phyloP scores from a whole-genome alignment of 1,140 invertebrate species.

The Zophobas morio region DNA sequence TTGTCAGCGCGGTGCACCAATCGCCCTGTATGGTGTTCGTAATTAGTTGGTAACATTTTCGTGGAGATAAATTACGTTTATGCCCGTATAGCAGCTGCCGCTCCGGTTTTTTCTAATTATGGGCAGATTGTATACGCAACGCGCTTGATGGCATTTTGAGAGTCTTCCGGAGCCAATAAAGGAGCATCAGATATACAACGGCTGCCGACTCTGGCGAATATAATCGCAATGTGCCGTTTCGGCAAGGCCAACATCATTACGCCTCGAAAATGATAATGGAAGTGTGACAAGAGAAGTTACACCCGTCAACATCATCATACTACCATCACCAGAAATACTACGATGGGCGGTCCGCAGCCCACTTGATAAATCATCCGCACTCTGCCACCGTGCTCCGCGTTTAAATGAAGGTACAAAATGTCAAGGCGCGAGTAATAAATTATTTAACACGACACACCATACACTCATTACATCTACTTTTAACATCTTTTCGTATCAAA shows the following conservation, averaged over 20 bases:
- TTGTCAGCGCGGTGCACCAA: too few relatives aligned
- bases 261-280: slow-evolving; percentile 41
- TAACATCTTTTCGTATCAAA: slow-evolving; percentile 41
- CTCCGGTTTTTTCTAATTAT: slow-evolving; percentile 37
- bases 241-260: slow-evolving; percentile 27
- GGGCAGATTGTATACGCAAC: slow-evolving; percentile 35
- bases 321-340: slow-evolving; percentile 18
- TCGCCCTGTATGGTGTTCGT: too few relatives aligned
- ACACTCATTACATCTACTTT: slow-evolving; percentile 43
- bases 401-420: slow-evolving; percentile 37
- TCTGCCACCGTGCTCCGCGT: slow-evolving; percentile 29
- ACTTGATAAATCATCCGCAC: slow-evolving; percentile 46
- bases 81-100: slow-evolving; percentile 23
- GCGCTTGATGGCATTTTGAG: slow-evolving; percentile 59
- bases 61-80: slow-evolving; percentile 21
- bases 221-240: slow-evolving; percentile 38
- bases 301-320: slow-evolving; percentile 35
- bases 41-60: too few relatives aligned
- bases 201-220: slow-evolving; percentile 53
- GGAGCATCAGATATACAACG: slow-evolving; percentile 47
- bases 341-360: slow-evolving; percentile 27
- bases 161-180: slow-evolving; percentile 59
- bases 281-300: slow-evolving; percentile 18
- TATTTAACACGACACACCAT: slow-evolving; percentile 41
- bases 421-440: slow-evolving; percentile 38